Conservation (phyloP, 2,113 vertebrate genomes). For the Leuciscus idus region DNA sequence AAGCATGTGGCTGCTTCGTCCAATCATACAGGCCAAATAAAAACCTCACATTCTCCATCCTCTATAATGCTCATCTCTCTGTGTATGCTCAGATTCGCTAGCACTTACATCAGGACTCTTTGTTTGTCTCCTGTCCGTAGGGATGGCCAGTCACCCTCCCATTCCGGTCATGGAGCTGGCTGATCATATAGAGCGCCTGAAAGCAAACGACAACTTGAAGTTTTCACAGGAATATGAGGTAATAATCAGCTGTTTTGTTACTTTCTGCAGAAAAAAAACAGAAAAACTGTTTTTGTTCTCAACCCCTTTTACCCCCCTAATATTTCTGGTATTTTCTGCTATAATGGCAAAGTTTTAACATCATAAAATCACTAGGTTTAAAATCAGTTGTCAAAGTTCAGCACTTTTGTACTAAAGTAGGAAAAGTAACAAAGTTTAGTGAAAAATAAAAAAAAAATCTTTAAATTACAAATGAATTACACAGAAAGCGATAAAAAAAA, state of each 20-base stretch:
- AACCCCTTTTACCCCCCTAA: background rate
- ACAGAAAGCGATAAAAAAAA: no score
- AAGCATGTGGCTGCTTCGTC: conserved; percentile 96
- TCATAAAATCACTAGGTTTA: no score
- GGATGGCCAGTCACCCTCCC: conserved; percentile 96
- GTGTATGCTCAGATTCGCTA: conserved; percentile 60
- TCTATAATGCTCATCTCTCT: conserved; percentile 78
- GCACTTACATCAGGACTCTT: conserved; percentile 42
- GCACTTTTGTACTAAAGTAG: no score
- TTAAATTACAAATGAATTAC: no score
- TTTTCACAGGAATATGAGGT: conserved; percentile 99
- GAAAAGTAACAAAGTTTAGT: no score
- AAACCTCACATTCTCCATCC: conserved; percentile 73
- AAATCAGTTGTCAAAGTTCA: no score
- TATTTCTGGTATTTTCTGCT: background rate
- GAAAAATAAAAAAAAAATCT: no score
- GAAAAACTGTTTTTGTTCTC: background rate
- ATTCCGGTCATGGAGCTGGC: conserved; percentile 96
- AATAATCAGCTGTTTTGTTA: conserved; percentile 51
- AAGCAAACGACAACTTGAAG: conserved; percentile 99
- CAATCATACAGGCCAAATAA: conserved; percentile 87
- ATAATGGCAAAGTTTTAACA: background rate
- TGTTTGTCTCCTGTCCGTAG: conserved; percentile 78
- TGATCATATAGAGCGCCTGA: conserved; percentile 95
- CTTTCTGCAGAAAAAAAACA: background rate